phyloP scores from a whole-genome alignment of 2,797 vertebrate genomes.

The Limnodromus scolopaceus region DNA sequence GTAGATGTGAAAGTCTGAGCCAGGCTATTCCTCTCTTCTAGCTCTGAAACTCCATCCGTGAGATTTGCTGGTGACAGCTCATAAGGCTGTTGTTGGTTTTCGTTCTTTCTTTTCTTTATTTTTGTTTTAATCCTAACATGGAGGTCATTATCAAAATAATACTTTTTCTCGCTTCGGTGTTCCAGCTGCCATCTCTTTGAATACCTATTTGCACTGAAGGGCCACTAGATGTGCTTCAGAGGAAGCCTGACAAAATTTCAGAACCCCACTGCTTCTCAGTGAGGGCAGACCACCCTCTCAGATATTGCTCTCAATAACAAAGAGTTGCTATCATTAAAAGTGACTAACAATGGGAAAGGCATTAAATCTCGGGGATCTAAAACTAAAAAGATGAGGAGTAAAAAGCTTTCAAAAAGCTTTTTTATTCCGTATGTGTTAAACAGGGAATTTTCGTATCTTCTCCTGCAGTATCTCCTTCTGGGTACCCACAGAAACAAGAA shows the following conservation, averaged over 20 bases:
- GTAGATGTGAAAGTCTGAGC: neutral
- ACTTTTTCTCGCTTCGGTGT: neutral
- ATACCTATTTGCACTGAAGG: neutral
- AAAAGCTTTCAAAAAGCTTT: neutral
- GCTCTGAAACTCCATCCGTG: neutral
- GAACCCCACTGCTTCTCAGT: neutral
- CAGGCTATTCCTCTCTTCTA: neutral
- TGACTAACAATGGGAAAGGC: neutral
- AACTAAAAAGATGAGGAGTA: neutral
- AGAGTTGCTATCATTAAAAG: neutral
- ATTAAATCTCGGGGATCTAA: neutral
- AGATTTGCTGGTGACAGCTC: neutral
- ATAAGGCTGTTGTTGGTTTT: neutral
- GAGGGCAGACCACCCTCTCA: neutral
- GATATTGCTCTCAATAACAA: neutral
- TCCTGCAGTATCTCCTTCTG: neutral
- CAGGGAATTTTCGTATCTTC: neutral
- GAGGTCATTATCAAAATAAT: neutral
- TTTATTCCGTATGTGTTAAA: neutral
- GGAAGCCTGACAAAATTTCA: constrained; percentile 5
- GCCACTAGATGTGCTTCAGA: neutral
- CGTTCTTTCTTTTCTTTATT: neutral
- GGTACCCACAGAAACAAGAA: neutral
- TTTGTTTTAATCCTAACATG: neutral
- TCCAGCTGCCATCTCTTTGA: neutral